Base-by-base conservation (phyloP, 1,140 invertebrate genomes). In the Triops longicaudatus region DNA sequence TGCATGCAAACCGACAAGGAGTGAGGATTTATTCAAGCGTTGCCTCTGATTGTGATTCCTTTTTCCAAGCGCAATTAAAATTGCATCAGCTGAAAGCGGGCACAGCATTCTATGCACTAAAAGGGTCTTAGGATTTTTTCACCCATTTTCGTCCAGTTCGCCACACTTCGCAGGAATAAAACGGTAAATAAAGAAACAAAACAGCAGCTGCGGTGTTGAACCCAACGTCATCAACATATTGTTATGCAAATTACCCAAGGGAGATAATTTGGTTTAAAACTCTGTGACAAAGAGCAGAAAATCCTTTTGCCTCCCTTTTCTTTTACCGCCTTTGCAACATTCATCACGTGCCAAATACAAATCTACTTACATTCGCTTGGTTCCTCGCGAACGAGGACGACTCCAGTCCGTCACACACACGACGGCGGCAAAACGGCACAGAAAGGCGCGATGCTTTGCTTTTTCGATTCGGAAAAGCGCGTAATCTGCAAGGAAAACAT, bases 401-500 rank as follows among this genome's bases (percentile, higher is more conserved):
- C 31, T 37, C 31, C 2, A 37, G 31, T 37, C 31, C 2, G 31
- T 14, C 22, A 9, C 50, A 22, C 14, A 63, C 50, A 63, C 44
- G 22, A 17, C 11, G 50, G 22, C 50, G 50, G 50, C 50, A 17
- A 63, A 63, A 9, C 6, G 50, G 17, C 50, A 22, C 17, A 9
- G 22, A 63, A 63, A 17, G 50, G 22, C 22, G 50, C 22, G 50
- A 22, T 14, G 17, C 14, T 63, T 63, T 63, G 50, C 22, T 63
- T 22, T 63, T 63, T 44, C 9, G 10, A 63, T 63, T 63, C 17
- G 50, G 50, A 17, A 37, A 37, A 17, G 14, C 50, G 50, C 50
- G 50, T 63, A 63, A 63, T 63, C 50, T 63, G 9, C 50, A 63
- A 63, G 50, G 22, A 63, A 63, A 63, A 63, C 50, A 63, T 63